Evolutionary conservation across 1,140 invertebrate species (phyloP), one percentile per base, ranked within the genome.

Genomic region (Solenopsis invicta): DNA sequence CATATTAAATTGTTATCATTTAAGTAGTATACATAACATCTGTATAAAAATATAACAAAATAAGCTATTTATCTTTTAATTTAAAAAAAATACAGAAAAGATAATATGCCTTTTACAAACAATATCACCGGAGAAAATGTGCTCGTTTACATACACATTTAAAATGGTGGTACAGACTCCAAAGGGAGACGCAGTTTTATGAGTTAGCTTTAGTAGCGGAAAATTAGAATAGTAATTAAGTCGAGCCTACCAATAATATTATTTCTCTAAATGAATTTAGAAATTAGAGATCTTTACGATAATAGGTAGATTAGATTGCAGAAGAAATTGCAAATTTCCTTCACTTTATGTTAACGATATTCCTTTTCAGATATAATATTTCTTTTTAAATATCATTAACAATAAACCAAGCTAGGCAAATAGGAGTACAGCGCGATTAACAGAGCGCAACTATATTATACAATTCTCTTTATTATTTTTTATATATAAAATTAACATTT

Each of bases 191-290:
- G 61, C 74, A 87, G 12, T 89, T 93, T 92, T 93, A 92, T 77
- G 92, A 67, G 86, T 90, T 87, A 86, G 41, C 87, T 91, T 88
- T 88, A 91, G 85, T 71, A 69, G 64, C 59, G 48, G 52, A 85
- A 93, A 93, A 84, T 92, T 92, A 88, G 56, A 85, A 74, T 48
- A 45, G 88, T 87, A 92, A 94, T 94, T 93, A 94, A 92, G 88
- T 89, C 69, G 67, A 74, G 50, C 77, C 62, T 78, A 75, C 61
- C 45, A 61, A 81, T 69, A 82, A 88, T 90, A 80, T 93, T 94
- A 92, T 94, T 93, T 93, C 91, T 89, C 74, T 90, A 93, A 94
- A 94, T 94, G 94, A 95, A 94, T 94, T 94, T 93, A 91, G 91
- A 91, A 41, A 92, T 93, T 91, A 85, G n/a, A 87, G 37, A 54